Evolutionary conservation across 2,797 vertebrate genomes (phyloP).

Genomic region (Cheirogaleus major): DNA sequence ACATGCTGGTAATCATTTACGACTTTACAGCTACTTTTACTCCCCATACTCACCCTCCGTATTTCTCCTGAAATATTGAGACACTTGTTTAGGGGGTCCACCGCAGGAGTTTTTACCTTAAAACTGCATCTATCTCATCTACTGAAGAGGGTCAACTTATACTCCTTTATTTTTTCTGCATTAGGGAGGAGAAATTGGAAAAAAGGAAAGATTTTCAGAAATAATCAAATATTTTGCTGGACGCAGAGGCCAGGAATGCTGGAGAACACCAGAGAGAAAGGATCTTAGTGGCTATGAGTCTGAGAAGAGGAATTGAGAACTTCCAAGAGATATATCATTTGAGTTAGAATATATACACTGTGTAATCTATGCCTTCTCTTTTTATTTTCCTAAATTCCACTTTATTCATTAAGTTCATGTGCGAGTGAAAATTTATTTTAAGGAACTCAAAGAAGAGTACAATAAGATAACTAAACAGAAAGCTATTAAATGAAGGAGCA

Average conservation of each 20-base stretch:
- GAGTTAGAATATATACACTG: neutral
- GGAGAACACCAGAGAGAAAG: neutral
- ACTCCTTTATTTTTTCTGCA: neutral
- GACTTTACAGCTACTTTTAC: neutral
- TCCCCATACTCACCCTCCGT: neutral
- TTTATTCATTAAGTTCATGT: neutral
- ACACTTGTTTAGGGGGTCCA: neutral
- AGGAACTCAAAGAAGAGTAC: neutral
- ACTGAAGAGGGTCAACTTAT: neutral
- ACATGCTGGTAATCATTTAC: neutral
- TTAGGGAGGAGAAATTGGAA: neutral
- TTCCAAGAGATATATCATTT: neutral
- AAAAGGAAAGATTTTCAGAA: neutral
- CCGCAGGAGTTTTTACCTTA: neutral
- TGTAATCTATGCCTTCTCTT: neutral
- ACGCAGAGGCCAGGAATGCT: neutral
- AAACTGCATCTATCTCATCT: neutral
- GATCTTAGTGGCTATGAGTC: neutral
- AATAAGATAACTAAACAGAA: neutral
- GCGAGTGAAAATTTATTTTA: neutral
- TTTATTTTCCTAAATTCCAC: conserved; percentile 1
- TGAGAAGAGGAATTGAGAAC: neutral
- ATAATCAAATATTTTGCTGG: neutral
- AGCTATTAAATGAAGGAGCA: neutral
- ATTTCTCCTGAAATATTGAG: neutral